Percentiles rank a stretch among this genome's conserved stretches.
These are phyloP conservation scores for Apamea sordens DNA, from an alignment of 2,888 invertebrate species.

Conservation along the genomic window DNA sequence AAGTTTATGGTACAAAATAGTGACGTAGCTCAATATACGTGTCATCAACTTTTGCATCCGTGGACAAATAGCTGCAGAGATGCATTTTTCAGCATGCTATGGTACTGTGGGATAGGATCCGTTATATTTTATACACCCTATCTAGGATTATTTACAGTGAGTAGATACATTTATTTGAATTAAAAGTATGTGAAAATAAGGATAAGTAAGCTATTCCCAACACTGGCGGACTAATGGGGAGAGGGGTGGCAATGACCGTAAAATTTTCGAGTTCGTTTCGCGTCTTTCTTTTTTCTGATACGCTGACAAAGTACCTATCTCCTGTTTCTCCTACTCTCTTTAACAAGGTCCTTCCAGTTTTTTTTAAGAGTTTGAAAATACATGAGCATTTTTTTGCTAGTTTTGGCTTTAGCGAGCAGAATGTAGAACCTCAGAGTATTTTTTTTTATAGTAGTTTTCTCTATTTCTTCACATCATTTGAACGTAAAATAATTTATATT, in stretches of 20 bases:
- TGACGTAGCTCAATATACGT: constrained; percentile 68
- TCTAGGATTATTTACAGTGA: constrained; percentile 74
- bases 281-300: background rate
- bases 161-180: constrained; percentile 62
- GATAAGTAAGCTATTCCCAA: background rate
- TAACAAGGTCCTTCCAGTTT: background rate
- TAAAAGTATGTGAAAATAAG: background rate
- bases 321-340: background rate
- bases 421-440: background rate
- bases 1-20: constrained; percentile 76
- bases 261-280: background rate
- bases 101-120: constrained; percentile 73
- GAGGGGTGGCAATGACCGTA: too few species aligned
- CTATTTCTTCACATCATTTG: background rate
- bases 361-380: background rate
- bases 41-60: constrained; percentile 80
- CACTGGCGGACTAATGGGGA: background rate
- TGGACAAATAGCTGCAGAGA: constrained; percentile 78
- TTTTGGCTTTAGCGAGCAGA: too few species aligned
- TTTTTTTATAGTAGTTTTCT: background rate
- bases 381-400: background rate
- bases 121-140: constrained; percentile 76
- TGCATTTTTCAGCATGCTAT: constrained; percentile 76
- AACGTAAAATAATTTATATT: background rate
- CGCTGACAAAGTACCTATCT: too few species aligned